Base-by-base conservation (phyloP, 1,140 invertebrate species). In the Cylas formicarius region DNA sequence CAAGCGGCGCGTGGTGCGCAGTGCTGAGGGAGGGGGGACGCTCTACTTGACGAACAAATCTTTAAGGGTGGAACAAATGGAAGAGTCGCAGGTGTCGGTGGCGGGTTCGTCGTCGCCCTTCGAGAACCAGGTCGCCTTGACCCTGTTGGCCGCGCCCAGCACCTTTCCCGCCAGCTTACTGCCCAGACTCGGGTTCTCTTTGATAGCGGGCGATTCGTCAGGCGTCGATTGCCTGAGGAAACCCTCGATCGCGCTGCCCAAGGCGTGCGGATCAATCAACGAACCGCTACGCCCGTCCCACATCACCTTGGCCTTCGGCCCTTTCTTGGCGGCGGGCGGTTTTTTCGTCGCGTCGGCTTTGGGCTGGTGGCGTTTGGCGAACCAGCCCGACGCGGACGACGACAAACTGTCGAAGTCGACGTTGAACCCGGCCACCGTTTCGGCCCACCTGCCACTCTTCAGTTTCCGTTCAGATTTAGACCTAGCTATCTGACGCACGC, bases 1-100 rank as follows among this genome's bases (percentile, higher is more conserved):
- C n/a, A n/a, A n/a, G n/a, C n/a, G n/a, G n/a, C n/a, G n/a, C n/a
- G n/a, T n/a, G n/a, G n/a, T n/a, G n/a, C n/a, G n/a, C n/a, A n/a
- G n/a, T n/a, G n/a, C n/a, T n/a, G n/a, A n/a, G n/a, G n/a, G n/a
- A n/a, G n/a, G n/a, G n/a, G n/a, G n/a, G n/a, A n/a, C n/a, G n/a
- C n/a, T n/a, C n/a, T 77, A 84, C 72, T 83, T 83, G 21, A 86
- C 84, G 63, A 89, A 87, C 5, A 89, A 74, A 62, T 87, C 84
- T 65, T 87, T 87, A 8, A 89, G 68, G 7, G 84, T 84, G 23
- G 84, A 80, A 64, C 84, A 87, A 33, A 87, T 72, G 9, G 79
- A 82, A 14, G 78, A 74, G 42, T 87, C 83, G 65, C 82, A 85
- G 7, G 80, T 73, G 44, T 83, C 80, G 16, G 70, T 63, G 3